Evolutionary conservation across 2,888 invertebrate genomes (phyloP).

Genomic region (Eumacrocentrus americanus): DNA sequence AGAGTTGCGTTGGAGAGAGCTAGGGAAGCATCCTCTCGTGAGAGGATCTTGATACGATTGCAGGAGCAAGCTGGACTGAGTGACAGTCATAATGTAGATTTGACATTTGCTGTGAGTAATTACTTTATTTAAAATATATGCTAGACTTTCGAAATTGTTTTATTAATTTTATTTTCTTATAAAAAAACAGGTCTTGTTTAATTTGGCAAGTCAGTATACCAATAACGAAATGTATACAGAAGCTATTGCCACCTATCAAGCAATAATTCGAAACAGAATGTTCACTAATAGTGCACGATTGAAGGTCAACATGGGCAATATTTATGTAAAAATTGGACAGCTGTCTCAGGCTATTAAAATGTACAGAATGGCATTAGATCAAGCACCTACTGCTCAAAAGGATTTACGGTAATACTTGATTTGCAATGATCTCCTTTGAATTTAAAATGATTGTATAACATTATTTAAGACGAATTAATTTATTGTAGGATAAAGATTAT

Average conservation of each 20-base stretch:
- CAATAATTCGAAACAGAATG: conserved; percentile 91
- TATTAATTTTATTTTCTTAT: not conserved
- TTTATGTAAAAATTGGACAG: conserved; percentile 92
- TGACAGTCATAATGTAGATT: conserved; percentile 91
- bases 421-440: too few species aligned
- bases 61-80: conserved; percentile 90
- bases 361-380: conserved; percentile 98
- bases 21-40: conserved; percentile 94
- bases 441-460: not conserved
- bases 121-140: not conserved
- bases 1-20: conserved; percentile 84
- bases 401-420: conserved; percentile 86
- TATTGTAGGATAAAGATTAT: conserved; percentile 85
- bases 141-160: not conserved
- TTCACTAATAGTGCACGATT: conserved; percentile 92
- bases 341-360: conserved; percentile 95
- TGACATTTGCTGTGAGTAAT: conserved; percentile 84
- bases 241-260: conserved; percentile 93
- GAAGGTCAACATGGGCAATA: conserved; percentile 98
- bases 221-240: conserved; percentile 95
- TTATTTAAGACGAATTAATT: not conserved
- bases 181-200: conserved; percentile 97
- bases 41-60: conserved; percentile 85
- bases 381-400: conserved; percentile 91
- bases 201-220: conserved; percentile 93